These are phyloP conservation scores for Pygoscelis adeliae DNA, from an alignment of 2,113 vertebrate genomes.

Conservation along the genomic window DNA sequence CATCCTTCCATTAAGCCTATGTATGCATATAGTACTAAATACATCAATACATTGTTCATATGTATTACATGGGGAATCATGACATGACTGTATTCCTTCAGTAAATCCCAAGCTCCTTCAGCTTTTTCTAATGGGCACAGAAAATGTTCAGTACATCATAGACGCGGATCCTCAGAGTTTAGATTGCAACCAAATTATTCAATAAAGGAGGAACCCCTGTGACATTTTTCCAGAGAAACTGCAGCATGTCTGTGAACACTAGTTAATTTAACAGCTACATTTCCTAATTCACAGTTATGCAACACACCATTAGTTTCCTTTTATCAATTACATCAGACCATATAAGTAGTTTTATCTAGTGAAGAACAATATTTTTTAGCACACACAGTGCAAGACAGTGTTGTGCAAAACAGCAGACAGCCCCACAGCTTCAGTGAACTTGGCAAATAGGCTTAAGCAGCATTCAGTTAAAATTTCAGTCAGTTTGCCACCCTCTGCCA, in stretches of 20 bases:
- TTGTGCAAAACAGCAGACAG: neutral
- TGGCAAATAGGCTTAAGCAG: neutral
- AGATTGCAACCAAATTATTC: neutral
- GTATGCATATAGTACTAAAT: neutral
- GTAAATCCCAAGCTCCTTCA: neutral
- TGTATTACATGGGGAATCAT: neutral
- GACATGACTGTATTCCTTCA: neutral
- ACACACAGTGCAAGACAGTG: neutral
- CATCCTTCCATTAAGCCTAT: neutral
- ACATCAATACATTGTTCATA: neutral
- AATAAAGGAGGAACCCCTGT: neutral
- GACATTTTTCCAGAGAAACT: neutral
- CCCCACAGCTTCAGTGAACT: neutral
- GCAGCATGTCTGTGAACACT: neutral
- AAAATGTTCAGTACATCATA: neutral
- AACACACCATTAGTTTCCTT: neutral
- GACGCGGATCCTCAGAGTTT: neutral
- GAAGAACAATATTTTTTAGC: neutral
- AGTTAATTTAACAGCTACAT: neutral
- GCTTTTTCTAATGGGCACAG: neutral
- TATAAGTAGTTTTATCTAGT: neutral
- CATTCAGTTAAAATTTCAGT: neutral
- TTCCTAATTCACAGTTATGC: neutral
- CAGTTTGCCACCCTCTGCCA: neutral
- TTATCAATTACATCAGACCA: neutral